A percentile compares a stretch with the other conserved stretches of the same genome.
Conservation (phyloP, 2,797 vertebrate species). For the Chaenodraco wilsoni region DNA sequence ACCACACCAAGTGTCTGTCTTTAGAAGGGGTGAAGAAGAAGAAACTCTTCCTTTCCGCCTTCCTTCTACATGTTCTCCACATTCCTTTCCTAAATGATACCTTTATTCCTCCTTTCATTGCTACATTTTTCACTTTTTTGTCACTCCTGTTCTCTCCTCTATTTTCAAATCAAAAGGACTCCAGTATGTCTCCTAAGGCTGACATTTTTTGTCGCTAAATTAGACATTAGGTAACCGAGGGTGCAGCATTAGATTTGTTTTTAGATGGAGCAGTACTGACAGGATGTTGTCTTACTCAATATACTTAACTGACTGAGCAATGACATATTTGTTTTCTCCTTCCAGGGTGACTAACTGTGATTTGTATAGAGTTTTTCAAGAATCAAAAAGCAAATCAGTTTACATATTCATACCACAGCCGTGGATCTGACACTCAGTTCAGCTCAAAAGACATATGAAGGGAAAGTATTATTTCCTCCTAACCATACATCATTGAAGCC, state of each 20-base stretch:
- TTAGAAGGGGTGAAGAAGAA: constrained; percentile 21
- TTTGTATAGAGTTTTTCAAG: constrained; percentile 20
- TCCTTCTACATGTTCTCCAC: constrained; percentile 4
- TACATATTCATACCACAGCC: neutral
- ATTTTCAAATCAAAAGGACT: constrained; percentile 36
- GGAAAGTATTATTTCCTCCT: neutral
- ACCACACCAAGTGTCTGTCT: constrained; percentile 67
- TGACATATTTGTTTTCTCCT: constrained; percentile 2
- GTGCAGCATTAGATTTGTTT: constrained; percentile 47
- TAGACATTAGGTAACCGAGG: constrained; percentile 50
- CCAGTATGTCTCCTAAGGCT: constrained; percentile 30
- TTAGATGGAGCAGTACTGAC: constrained; percentile 38
- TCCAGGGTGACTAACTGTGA: neutral
- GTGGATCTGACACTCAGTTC: constrained; percentile 6
- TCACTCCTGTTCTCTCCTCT: constrained; percentile 5
- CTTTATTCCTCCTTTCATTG: constrained; percentile 1
- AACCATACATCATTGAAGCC: neutral
- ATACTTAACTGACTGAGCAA: constrained; percentile 46
- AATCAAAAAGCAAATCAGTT: constrained; percentile 30
- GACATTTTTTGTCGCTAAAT: constrained; percentile 53
- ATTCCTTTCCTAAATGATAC: neutral
- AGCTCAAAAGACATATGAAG: neutral
- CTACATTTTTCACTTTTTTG: constrained; percentile 3
- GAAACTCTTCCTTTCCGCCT: constrained; percentile 9
- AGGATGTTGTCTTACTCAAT: constrained; percentile 47